phyloP scores from a whole-genome alignment of 2,888 invertebrate genomes.

The Cosmorhoe ocellata region DNA sequence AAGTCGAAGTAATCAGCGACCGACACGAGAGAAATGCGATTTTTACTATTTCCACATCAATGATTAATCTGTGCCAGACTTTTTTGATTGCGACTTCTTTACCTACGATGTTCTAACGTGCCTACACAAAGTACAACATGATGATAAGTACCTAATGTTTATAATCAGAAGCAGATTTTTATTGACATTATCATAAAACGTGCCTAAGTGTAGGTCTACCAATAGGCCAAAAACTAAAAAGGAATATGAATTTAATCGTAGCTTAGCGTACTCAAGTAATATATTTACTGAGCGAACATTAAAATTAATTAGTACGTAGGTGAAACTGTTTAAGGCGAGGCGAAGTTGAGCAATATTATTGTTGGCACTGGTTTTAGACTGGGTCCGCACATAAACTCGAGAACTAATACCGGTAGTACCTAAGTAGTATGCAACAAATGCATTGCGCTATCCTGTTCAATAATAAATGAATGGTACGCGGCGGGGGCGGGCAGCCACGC shows the following conservation, averaged over 20 bases:
- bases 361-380: conserved; percentile 41
- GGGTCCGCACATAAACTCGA: conserved; percentile 9
- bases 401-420: conserved; percentile 12
- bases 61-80: conserved; percentile 41
- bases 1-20: conserved; percentile 32
- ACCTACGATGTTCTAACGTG: conserved; percentile 8
- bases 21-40: conserved; percentile 37
- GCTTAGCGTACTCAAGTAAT: conserved; percentile 26
- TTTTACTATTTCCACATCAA: conserved; percentile 44
- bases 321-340: conserved; percentile 27
- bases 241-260: conserved; percentile 12
- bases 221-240: conserved; percentile 31
- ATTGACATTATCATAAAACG: too few relatives aligned
- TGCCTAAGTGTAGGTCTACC: conserved; percentile 31
- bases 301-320: conserved; percentile 28
- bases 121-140: too few relatives aligned
- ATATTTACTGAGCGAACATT: conserved; percentile 24
- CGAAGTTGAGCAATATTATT: conserved; percentile 35
- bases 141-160: too few relatives aligned
- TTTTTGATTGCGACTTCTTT: background rate
- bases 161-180: conserved; percentile 37
- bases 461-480: conserved; percentile 63
- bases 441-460: conserved; percentile 59
- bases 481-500: conserved; percentile 36
- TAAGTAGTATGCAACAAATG: conserved; percentile 36